Evolutionary conservation across 2,113 vertebrate genomes (phyloP).

Genomic region (Leptobrachium leishanense): DNA sequence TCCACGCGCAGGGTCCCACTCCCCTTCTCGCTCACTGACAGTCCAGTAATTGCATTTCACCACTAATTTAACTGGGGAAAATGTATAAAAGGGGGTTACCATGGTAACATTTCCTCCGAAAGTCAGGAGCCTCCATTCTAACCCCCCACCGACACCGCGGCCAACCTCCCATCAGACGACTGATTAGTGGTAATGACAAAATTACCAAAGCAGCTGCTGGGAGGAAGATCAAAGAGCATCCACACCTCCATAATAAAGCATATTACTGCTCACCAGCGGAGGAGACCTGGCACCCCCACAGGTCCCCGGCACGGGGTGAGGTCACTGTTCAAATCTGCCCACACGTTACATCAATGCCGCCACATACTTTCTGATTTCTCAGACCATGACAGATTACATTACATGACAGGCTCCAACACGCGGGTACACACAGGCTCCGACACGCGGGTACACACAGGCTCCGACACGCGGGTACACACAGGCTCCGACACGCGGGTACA

Average conservation of each 20-base stretch:
- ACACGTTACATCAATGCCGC: too few relatives aligned
- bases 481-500: too few relatives aligned
- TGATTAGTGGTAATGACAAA: conserved; percentile 60
- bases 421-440: too few relatives aligned
- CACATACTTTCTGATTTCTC: too few relatives aligned
- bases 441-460: too few relatives aligned
- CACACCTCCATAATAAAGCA: conserved; percentile 3
- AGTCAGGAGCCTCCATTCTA: conserved; percentile 33
- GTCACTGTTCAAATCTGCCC: too few relatives aligned
- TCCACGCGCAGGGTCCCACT: not conserved
- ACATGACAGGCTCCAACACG: too few relatives aligned
- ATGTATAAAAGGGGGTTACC: conserved; percentile 50
- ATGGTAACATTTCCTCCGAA: conserved; percentile 55
- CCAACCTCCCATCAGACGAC: conserved; percentile 41
- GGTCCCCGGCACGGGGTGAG: not conserved
- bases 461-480: too few relatives aligned
- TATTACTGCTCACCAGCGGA: not conserved
- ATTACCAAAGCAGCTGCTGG: conserved; percentile 41
- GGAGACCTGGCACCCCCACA: conserved; percentile 1
- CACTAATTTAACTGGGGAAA: conserved; percentile 33
- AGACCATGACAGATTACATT: too few relatives aligned
- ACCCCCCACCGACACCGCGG: not conserved
- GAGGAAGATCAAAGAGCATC: conserved; percentile 13
- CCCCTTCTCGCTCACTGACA: conserved; percentile 20
- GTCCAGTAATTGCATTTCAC: conserved; percentile 43